Percentiles rank a stretch among this genome's conserved stretches.
phyloP scores from a whole-genome alignment of 2,797 vertebrate species.

The Eupleurogrammus muticus region DNA sequence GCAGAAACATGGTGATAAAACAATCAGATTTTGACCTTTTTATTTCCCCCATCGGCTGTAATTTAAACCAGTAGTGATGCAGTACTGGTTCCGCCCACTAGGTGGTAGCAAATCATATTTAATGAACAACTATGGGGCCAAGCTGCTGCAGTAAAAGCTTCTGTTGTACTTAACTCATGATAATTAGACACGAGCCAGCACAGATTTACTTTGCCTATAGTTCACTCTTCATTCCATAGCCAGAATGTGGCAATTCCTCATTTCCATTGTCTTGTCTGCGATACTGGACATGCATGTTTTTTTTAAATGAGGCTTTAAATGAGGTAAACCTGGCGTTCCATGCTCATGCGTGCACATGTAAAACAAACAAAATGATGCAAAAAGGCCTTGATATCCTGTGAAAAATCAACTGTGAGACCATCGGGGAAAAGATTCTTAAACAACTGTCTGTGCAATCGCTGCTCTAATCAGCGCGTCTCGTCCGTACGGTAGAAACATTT shows the following conservation, averaged over 20 bases:
- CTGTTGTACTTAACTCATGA: no score
- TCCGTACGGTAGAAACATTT: conserved; percentile 28
- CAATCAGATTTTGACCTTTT: neutral
- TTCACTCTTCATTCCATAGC: neutral
- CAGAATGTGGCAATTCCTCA: neutral
- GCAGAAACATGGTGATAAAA: conserved; percentile 33
- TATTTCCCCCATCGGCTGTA: neutral
- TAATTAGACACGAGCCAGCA: neutral
- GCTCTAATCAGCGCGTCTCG: conserved; percentile 56
- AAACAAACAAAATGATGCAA: neutral
- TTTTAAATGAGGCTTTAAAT: neutral
- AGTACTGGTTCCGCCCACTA: conserved; percentile 55
- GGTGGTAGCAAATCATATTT: conserved; percentile 56
- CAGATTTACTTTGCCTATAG: neutral
- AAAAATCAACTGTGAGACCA: conserved; percentile 2
- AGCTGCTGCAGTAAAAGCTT: no score
- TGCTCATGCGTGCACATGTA: no score
- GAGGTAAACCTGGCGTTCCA: neutral
- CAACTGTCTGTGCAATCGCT: conserved; percentile 52
- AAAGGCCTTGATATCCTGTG: neutral
- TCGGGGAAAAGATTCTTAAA: conserved; percentile 46
- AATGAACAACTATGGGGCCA: neutral
- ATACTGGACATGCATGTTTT: no score
- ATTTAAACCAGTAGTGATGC: neutral
- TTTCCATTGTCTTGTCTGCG: neutral